A percentile compares a stretch with the other conserved stretches of the same genome.
phyloP scores from a whole-genome alignment of 2,888 invertebrate species.

The Leptopilina syphax region DNA sequence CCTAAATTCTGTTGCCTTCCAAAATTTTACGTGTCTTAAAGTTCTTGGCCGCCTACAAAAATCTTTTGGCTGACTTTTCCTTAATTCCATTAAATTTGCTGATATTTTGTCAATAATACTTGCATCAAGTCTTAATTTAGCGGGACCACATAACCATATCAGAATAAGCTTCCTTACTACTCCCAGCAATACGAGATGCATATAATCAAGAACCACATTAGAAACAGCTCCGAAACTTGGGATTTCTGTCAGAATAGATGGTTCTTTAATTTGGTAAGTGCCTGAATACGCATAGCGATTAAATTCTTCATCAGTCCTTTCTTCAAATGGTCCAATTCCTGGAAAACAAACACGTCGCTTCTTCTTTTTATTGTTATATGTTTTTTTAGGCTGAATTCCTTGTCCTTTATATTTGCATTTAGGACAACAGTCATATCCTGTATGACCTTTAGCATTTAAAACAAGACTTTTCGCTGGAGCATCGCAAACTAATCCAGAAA shows the following conservation, averaged over 20 bases:
- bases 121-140: neutral
- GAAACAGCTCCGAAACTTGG: constrained; percentile 4
- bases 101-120: neutral
- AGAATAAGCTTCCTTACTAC: neutral
- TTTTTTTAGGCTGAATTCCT: neutral
- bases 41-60: neutral
- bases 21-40: neutral
- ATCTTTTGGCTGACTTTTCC: neutral
- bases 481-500: constrained; percentile 39
- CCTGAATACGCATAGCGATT: neutral
- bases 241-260: constrained; percentile 6
- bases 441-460: constrained; percentile 36
- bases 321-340: neutral
- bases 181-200: neutral
- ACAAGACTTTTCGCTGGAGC: constrained; percentile 28
- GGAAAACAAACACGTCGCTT: constrained; percentile 9
- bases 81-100: neutral
- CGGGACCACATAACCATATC: neutral
- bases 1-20: neutral
- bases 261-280: neutral
- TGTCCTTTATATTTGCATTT: constrained; percentile 34
- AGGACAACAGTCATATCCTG: constrained; percentile 27
- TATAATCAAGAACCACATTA: neutral
- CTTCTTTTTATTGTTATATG: neutral
- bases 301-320: constrained; percentile 6